Evolutionary conservation across 2,113 vertebrate genomes (phyloP).

Genomic region (Poeciliopsis prolifica): DNA sequence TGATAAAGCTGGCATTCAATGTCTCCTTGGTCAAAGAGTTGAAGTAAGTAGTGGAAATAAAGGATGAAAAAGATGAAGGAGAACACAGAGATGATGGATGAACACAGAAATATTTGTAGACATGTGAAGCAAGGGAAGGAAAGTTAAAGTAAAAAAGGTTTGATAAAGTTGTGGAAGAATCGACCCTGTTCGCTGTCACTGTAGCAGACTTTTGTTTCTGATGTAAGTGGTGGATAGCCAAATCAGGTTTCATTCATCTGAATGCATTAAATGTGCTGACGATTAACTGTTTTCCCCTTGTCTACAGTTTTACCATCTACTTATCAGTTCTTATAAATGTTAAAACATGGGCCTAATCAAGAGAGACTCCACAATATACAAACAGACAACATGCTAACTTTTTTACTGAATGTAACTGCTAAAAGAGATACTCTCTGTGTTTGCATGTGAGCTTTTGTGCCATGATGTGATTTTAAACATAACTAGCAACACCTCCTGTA

Average conservation of each 20-base stretch:
- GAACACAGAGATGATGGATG: conserved; percentile 28
- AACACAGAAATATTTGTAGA: background rate
- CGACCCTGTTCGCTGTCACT: background rate
- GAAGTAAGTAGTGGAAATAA: conserved; percentile 14
- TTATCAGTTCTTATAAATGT: background rate
- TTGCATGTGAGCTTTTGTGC: background rate
- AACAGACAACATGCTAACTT: background rate
- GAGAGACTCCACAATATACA: background rate
- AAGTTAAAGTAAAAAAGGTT: conserved; percentile 18
- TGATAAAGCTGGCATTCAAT: conserved; percentile 25
- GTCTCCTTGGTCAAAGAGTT: conserved; percentile 19
- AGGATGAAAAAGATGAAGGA: conserved; percentile 28
- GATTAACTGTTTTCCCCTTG: background rate
- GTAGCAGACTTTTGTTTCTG: background rate
- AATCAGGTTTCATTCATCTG: background rate
- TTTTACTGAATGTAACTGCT: background rate
- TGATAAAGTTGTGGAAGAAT: conserved; percentile 14
- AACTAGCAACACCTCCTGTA: background rate
- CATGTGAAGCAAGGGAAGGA: background rate
- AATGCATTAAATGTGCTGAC: background rate
- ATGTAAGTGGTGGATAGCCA: background rate
- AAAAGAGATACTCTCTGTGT: background rate
- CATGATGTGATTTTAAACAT: background rate
- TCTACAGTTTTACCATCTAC: background rate
- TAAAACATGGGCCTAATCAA: background rate